Conservation (phyloP, 2,797 vertebrate species). For the Crocidura indochinensis region DNA sequence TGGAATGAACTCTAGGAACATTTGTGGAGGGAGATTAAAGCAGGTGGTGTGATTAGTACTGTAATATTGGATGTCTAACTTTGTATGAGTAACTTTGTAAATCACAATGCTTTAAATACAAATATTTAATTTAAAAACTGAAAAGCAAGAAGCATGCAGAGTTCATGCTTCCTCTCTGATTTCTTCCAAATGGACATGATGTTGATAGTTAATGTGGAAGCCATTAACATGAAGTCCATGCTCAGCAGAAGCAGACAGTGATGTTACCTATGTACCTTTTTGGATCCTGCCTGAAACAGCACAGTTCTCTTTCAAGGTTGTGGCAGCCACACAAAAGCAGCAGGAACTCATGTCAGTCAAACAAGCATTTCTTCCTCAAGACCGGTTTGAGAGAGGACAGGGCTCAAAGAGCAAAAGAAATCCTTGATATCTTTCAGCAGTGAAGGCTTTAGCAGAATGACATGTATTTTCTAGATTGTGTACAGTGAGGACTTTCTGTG, state of each 20-base stretch:
- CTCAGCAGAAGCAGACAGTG: background rate
- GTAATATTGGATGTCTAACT: too few relatives aligned
- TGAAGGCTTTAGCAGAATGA: background rate
- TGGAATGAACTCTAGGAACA: too few relatives aligned
- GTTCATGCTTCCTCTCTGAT: background rate
- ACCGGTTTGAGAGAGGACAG: background rate
- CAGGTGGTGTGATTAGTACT: too few relatives aligned
- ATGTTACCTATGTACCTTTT: background rate
- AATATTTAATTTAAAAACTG: too few relatives aligned
- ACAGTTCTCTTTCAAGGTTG: background rate
- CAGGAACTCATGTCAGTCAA: background rate
- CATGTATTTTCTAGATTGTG: background rate
- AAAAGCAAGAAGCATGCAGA: background rate
- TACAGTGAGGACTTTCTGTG: background rate
- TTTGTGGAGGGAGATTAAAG: too few relatives aligned
- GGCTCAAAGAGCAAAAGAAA: constrained; percentile 10
- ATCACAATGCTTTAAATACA: too few relatives aligned
- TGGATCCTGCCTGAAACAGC: background rate
- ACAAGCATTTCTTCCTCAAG: background rate
- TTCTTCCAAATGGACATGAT: background rate
- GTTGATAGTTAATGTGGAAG: background rate
- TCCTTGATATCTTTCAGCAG: background rate
- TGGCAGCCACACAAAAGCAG: background rate
- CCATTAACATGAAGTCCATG: background rate
- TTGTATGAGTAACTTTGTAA: too few relatives aligned